These are phyloP conservation scores for Semnopithecus entellus DNA, from an alignment of 2,113 vertebrate species.

Conservation along the genomic window DNA sequence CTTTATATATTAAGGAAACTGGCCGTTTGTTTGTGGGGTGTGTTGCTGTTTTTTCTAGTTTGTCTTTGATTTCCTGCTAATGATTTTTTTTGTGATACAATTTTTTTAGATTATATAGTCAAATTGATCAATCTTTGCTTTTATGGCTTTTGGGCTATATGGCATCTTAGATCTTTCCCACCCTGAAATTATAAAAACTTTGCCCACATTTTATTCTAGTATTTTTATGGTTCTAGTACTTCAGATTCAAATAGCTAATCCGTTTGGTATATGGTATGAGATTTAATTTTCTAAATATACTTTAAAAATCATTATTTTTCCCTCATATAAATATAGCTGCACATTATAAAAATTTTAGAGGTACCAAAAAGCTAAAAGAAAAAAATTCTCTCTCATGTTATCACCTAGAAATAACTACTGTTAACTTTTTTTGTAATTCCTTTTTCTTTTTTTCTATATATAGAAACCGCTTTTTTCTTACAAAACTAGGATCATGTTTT, in stretches of 20 bases:
- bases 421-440: background rate
- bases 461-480: background rate
- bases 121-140: constrained; percentile 9
- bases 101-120: background rate
- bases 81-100: background rate
- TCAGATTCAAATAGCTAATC: constrained; percentile 26
- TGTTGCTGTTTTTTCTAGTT: background rate
- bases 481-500: background rate
- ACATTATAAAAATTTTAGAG: background rate
- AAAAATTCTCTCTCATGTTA: background rate
- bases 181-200: background rate
- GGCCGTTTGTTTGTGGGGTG: background rate
- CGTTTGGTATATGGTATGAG: constrained; percentile 10
- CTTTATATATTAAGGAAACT: constrained; percentile 25
- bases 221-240: background rate
- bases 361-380: background rate
- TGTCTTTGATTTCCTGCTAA: constrained; percentile 25
- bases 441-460: background rate
- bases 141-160: background rate
- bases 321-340: background rate
- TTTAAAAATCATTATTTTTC: background rate
- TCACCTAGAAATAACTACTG: background rate
- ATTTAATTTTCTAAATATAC: constrained; percentile 44
- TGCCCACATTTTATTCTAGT: background rate
- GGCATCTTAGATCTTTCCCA: background rate